Conservation (phyloP, 2,797 vertebrate genomes). For the Pogonophryne albipinna region DNA sequence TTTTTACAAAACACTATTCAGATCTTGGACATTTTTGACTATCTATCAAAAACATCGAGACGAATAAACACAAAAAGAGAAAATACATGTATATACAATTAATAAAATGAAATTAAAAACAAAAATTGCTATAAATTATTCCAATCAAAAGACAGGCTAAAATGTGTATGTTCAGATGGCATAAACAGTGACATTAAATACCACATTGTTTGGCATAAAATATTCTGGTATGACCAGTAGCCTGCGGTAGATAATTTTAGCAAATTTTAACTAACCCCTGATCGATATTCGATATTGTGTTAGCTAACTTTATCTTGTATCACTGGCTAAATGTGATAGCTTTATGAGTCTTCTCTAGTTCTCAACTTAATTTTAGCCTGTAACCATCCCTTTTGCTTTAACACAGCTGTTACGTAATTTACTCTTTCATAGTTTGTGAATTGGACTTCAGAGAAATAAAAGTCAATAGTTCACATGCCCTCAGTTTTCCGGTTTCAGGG, state of each 20-base stretch:
- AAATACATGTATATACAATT: too few relatives aligned
- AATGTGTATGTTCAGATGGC: too few relatives aligned
- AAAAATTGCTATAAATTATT: too few relatives aligned
- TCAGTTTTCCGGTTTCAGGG: neutral
- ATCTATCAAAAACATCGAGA: too few relatives aligned
- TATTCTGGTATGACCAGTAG: conserved; percentile 6
- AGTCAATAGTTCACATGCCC: neutral
- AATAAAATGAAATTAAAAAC: too few relatives aligned
- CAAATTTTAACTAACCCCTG: neutral
- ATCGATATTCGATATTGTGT: neutral
- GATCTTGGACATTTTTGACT: too few relatives aligned
- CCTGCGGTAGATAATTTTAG: conserved; percentile 6
- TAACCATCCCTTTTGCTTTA: too few relatives aligned
- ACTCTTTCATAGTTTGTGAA: neutral
- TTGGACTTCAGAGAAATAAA: neutral
- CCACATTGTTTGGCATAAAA: neutral
- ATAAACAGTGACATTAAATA: neutral
- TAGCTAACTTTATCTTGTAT: neutral
- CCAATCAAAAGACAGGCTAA: too few relatives aligned
- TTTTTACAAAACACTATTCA: too few relatives aligned
- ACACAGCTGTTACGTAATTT: neutral
- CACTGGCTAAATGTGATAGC: neutral
- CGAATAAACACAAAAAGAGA: too few relatives aligned
- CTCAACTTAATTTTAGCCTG: too few relatives aligned
- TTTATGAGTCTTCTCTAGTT: neutral